Conservation (phyloP, 64 coral and sea anemone genomes). For the Cladopsammia gracilis region DNA sequence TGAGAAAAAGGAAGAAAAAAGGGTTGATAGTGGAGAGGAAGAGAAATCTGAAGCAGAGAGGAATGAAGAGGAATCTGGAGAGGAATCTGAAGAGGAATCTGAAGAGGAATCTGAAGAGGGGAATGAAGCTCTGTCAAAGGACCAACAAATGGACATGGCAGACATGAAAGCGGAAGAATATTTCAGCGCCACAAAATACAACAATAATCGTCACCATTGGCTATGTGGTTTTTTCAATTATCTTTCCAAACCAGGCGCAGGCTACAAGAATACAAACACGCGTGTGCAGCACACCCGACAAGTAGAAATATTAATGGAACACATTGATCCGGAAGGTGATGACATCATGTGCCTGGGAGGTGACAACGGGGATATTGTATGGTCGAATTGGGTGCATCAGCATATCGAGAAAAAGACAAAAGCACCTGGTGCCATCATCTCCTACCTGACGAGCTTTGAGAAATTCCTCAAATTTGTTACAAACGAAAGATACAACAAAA, state of each 20-base stretch:
- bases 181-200: background rate
- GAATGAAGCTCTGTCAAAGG: background rate
- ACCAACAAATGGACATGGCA: background rate
- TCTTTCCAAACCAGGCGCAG: background rate
- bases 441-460: constrained; percentile 18
- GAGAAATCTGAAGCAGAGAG: background rate
- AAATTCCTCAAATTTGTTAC: background rate
- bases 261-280: background rate
- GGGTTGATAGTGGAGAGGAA: too few species aligned
- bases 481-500: background rate
- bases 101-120: too few species aligned
- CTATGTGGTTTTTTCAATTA: background rate
- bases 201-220: background rate
- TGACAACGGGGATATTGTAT: background rate
- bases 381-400: background rate
- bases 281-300: background rate
- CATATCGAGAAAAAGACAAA: background rate
- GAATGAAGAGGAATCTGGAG: background rate
- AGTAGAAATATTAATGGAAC: background rate
- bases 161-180: background rate
- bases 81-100: background rate
- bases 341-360: background rate
- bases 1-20: too few species aligned
- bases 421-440: background rate
- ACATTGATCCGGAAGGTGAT: background rate